Base-by-base conservation (phyloP, 2,888 invertebrate species). In the Scaptomyza caliginosa region DNA sequence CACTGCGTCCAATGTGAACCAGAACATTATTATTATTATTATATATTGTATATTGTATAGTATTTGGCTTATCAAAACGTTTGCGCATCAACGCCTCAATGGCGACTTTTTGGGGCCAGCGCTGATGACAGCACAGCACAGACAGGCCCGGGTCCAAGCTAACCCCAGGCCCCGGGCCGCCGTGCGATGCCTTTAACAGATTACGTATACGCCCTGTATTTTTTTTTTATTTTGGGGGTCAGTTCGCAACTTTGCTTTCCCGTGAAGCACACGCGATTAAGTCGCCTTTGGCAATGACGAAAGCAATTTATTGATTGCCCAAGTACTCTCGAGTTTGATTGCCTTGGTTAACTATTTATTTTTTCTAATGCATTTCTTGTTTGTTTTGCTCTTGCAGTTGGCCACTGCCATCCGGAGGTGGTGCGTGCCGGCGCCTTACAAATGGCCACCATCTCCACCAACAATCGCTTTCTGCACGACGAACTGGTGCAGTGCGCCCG, bases 351-450 rank as follows among this genome's bases (percentile, higher is more conserved):
- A n/a, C n/a, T n/a, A n/a, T n/a, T n/a, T n/a, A n/a, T n/a, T n/a
- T n/a, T n/a, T n/a, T n/a, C n/a, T n/a, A n/a, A n/a, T n/a, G n/a
- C n/a, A n/a, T n/a, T n/a, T n/a, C 21, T 28, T 1, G 26, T 2
- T 10, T 30, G 30, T 28, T 3, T 28, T 8, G 2, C 56, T 74
- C 76, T 93, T 93, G 8, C 92, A 99, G 99, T 99, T 88, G 99
- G 99, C 1, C 99, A 99, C 92, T 98, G 99, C 88, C 98, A 99
- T 91, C 98, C 98, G 0, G 94, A 95, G 74, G 99, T 99, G 17
- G 98, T 98, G 1, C 94, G 95, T 88, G 98, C 98, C 0, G 98
- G 97, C 2, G 93, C 94, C 64, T 94, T 96, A 57, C 99, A 99
- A 93, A 97, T 99, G 96, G 94, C 95, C 13, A 92, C 95, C 2